Conservation (phyloP, 2,797 vertebrate genomes). For the Ispidina lecontei region DNA sequence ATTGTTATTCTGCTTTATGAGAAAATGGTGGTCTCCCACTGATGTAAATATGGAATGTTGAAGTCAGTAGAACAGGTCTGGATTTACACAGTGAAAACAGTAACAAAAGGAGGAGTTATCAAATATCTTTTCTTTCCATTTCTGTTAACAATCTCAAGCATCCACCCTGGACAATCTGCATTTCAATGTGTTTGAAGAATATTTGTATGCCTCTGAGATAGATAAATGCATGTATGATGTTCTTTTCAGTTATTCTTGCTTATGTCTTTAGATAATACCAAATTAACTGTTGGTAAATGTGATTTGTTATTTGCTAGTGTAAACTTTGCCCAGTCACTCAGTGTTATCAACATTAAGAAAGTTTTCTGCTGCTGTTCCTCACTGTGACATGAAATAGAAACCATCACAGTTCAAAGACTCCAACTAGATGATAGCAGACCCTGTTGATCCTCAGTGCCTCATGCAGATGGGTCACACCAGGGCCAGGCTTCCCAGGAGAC, state of each 20-base stretch:
- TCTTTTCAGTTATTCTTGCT: background rate
- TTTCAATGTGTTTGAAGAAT: background rate
- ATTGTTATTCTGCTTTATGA: background rate
- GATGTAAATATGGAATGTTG: background rate
- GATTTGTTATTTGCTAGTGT: background rate
- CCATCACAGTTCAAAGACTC: background rate
- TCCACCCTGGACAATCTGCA: background rate
- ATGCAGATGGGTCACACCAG: background rate
- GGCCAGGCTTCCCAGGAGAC: conserved; percentile 26
- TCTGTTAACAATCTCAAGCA: background rate
- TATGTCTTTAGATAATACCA: background rate
- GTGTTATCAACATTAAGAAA: background rate
- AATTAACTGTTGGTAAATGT: background rate
- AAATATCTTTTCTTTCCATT: background rate
- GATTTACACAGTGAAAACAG: background rate
- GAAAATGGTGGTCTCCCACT: background rate
- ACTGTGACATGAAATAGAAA: background rate
- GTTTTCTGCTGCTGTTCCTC: background rate
- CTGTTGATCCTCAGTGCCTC: background rate
- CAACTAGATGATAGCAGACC: background rate
- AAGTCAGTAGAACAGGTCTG: background rate
- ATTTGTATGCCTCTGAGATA: background rate
- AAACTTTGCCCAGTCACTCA: background rate
- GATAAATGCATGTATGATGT: background rate
- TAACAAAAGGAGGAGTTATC: background rate